Evolutionary conservation across 1,140 invertebrate species (phyloP).

Genomic region (Drosophila eugracilis): DNA sequence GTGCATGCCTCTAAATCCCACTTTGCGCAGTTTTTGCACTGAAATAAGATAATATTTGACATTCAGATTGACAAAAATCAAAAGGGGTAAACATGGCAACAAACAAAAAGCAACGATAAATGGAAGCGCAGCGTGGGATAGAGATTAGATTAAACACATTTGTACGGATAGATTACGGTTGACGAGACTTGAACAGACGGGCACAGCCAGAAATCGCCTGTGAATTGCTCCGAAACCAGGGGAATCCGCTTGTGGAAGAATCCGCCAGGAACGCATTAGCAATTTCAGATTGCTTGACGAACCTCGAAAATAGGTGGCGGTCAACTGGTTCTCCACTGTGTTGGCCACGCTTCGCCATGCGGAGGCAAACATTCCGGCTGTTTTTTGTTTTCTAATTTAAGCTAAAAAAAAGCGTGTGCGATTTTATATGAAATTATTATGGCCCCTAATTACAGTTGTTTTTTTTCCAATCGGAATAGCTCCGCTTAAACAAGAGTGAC

Average conservation of each 20-base stretch:
- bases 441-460: conserved; percentile 44
- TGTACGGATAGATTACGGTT: conserved; percentile 68
- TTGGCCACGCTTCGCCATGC: conserved; percentile 57
- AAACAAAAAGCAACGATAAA: conserved; percentile 23
- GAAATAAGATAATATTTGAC: conserved; percentile 27
- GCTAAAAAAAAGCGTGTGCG: conserved; percentile 5
- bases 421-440: conserved; percentile 31
- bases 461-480: conserved; percentile 8
- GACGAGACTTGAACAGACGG: conserved; percentile 65
- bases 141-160: conserved; percentile 61
- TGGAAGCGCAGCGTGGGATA: conserved; percentile 20
- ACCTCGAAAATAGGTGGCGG: conserved; percentile 75
- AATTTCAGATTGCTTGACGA: conserved; percentile 53
- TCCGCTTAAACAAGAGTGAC: not conserved
- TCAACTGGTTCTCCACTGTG: conserved; percentile 57
- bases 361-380: conserved; percentile 56
- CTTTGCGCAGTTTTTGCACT: conserved; percentile 84
- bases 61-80: conserved; percentile 7
- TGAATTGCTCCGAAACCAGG: conserved; percentile 56
- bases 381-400: conserved; percentile 4
- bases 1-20: conserved; percentile 87
- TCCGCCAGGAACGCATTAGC: conserved; percentile 29
- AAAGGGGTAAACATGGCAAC: conserved; percentile 7
- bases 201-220: conserved; percentile 65
- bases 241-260: not conserved